A percentile compares a stretch with the other conserved stretches of the same genome.
Evolutionary conservation across 2,113 vertebrate species (phyloP).

Genomic region (Climacteris rufus): DNA sequence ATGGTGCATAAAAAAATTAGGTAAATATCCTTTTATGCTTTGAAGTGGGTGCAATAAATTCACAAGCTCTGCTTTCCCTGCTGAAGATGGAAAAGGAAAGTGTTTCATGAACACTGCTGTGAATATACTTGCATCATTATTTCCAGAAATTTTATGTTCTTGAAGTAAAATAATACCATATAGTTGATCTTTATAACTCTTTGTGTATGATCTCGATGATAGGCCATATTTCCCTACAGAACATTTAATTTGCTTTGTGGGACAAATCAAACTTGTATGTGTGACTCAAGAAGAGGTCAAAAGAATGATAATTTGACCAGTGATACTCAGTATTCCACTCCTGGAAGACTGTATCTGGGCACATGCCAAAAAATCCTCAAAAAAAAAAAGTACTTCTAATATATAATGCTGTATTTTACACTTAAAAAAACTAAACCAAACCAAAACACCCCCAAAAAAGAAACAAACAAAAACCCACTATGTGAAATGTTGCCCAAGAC

Average conservation of each 20-base stretch:
- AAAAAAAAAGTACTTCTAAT: not conserved
- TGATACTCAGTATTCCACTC: not conserved
- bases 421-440: not conserved
- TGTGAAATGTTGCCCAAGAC: not conserved
- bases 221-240: rapidly evolving
- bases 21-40: not conserved
- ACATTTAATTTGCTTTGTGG: not conserved
- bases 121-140: not conserved
- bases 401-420: not conserved
- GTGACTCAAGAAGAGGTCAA: not conserved
- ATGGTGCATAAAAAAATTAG: not conserved
- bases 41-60: not conserved
- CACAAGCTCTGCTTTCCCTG: not conserved
- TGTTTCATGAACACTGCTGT: not conserved
- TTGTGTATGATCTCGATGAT: not conserved
- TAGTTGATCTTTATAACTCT: not conserved
- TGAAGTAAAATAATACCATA: not conserved
- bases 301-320: not conserved
- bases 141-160: not conserved
- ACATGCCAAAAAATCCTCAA: not conserved
- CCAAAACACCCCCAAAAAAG: no score
- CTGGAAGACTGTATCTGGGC: not conserved
- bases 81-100: not conserved
- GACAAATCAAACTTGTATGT: not conserved
- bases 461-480: no score